Evolutionary conservation across 2,888 invertebrate genomes (phyloP), one percentile per base, ranked within the genome.

Genomic region (Axea sp.): DNA sequence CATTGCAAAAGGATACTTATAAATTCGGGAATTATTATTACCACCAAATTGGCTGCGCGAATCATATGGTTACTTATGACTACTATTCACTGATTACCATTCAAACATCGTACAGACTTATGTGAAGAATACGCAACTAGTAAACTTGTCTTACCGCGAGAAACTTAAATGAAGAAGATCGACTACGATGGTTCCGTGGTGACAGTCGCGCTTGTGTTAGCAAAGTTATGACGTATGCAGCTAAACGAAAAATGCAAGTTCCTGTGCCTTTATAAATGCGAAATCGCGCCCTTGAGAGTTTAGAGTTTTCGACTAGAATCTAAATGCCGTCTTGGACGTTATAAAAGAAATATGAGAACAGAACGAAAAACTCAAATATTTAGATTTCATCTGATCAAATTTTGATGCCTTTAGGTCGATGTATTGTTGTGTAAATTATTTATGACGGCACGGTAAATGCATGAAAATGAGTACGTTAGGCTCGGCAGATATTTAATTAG

Each of bases 301-400:
- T 69, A 30, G 53, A 55, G 47, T 22, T 55, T 37, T 26, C 47
- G 37, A 55, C 11, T n/a, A 45, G 60, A 69, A 60, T 65, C 47
- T 35, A 55, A 65, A 65, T 65, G 55, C 39, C 2, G 43, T 22
- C 12, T 53, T 15, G 35, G 17, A 15, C 19, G 47, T n/a, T 19
- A 62, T 62, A 30, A 69, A 62, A 55, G 45, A 55, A 62, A 62
- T 37, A 60, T 62, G 47, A 69, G 45, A 45, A 53, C 53, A 22
- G 45, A 45, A 47, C 28, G 51, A 43, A 65, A 72, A 64, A 72
- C 15, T 72, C 24, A 59, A 64, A 65, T 57, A 65, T 72, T 64
- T 57, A 59, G 19, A 28, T n/a, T 33, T 35, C 19, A 22, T 49
- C n/a, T 11, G 31, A n/a, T 22, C 41, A 57, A 35, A 43, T 28